These are phyloP conservation scores for Peromyscus californicus DNA, from an alignment of 2,113 vertebrate genomes.

Conservation along the genomic window DNA sequence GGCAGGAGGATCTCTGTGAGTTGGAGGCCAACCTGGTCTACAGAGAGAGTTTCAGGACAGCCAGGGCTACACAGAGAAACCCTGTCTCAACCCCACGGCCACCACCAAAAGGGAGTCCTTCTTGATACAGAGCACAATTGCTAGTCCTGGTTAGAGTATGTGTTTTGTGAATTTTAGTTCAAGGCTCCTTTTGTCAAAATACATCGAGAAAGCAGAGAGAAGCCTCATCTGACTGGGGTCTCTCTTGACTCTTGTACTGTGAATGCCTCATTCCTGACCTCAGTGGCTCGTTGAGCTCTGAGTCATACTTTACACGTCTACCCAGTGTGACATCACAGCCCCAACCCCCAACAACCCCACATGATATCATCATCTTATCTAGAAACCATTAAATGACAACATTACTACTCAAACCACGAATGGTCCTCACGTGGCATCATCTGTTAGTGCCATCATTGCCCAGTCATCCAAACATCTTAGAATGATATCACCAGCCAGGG, in stretches of 20 bases:
- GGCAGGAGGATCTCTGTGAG: neutral
- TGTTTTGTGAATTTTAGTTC: slow-evolving; percentile 37
- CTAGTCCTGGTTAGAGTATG: slow-evolving; percentile 10
- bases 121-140: neutral
- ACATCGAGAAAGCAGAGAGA: slow-evolving; percentile 41
- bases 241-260: neutral
- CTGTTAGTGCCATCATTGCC: neutral
- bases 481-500: neutral
- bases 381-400: neutral
- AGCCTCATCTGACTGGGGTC: neutral
- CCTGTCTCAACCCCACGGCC: neutral
- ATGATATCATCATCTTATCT: neutral
- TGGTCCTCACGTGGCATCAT: neutral
- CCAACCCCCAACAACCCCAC: neutral
- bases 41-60: neutral
- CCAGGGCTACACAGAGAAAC: neutral
- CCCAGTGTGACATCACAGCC: neutral
- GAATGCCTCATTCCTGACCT: neutral
- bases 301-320: neutral
- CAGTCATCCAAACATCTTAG: neutral
- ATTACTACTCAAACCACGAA: neutral
- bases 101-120: neutral
- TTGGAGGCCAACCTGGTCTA: neutral
- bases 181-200: slow-evolving; percentile 13
- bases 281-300: neutral